Percentiles rank a stretch among this genome's conserved stretches.
phyloP scores from a whole-genome alignment of 1,140 invertebrate genomes.

The Ceratina japonica region DNA sequence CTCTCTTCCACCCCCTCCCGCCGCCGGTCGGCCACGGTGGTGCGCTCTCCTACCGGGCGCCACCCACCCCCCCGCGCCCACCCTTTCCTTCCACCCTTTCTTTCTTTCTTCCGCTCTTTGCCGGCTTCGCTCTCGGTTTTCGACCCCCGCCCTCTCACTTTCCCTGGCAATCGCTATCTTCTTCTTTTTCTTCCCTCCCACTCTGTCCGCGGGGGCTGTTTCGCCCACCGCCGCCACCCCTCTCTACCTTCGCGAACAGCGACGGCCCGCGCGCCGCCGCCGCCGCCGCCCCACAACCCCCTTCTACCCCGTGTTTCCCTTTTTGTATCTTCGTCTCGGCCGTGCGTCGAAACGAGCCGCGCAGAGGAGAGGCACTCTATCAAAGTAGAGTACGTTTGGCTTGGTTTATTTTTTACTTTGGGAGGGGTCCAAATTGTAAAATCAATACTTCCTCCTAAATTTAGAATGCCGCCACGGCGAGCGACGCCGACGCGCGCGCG shows the following conservation, averaged over 20 bases:
- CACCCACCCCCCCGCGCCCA: slow-evolving; percentile 9
- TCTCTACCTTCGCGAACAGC: background rate
- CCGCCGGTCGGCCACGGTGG: background rate
- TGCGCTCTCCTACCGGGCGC: slow-evolving; percentile 8
- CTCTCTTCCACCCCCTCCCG: slow-evolving; percentile 41
- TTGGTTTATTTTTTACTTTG: slow-evolving; percentile 79
- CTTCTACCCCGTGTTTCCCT: slow-evolving; percentile 33
- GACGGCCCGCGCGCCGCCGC: background rate
- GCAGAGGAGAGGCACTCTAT: slow-evolving; percentile 77
- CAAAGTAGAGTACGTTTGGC: slow-evolving; percentile 79
- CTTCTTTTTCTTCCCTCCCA: slow-evolving; percentile 30
- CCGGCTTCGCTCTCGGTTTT: background rate
- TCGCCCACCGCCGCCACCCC: no score
- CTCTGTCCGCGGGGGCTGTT: slow-evolving; percentile 15
- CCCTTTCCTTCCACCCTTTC: slow-evolving; percentile 6
- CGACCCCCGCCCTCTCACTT: slow-evolving; percentile 29
- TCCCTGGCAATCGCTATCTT: slow-evolving; percentile 42
- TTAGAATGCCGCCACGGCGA: slow-evolving; percentile 66
- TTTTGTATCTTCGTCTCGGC: slow-evolving; percentile 54
- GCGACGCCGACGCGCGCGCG: slow-evolving; percentile 50
- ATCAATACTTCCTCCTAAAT: slow-evolving; percentile 79
- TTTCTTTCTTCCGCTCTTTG: background rate
- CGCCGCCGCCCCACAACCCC: slow-evolving; percentile 17
- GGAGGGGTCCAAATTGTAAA: slow-evolving; percentile 79
- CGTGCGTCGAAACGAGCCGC: slow-evolving; percentile 74